Conservation (phyloP, 2,888 invertebrate species). For the Chaitophorus viminalis region DNA sequence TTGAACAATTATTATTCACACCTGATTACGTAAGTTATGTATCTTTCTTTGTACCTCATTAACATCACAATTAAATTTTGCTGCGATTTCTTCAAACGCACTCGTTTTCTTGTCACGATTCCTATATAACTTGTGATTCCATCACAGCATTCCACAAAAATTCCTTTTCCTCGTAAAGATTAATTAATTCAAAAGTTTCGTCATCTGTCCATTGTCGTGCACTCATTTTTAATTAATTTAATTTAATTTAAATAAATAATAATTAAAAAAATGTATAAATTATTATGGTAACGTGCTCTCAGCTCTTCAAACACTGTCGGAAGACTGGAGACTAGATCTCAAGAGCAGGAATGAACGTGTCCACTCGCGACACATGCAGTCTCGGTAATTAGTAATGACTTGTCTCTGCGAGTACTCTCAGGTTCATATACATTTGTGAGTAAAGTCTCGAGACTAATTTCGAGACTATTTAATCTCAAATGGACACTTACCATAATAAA, state of each 20-base stretch:
- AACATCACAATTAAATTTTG: constrained; percentile 31
- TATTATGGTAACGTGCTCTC: not conserved
- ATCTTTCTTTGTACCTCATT: constrained; percentile 36
- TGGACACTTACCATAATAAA: constrained; percentile 33
- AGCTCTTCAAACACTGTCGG: constrained; percentile 16
- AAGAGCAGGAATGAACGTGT: constrained; percentile 21
- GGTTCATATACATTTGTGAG: constrained; percentile 11
- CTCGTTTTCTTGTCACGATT: constrained; percentile 29
- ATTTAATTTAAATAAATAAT: constrained; percentile 21
- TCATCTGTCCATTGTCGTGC: constrained; percentile 28
- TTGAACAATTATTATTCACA: constrained; percentile 22
- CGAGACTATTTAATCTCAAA: constrained; percentile 30
- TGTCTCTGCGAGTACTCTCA: constrained; percentile 25
- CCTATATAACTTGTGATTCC: constrained; percentile 32
- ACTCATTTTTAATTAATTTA: constrained; percentile 20
- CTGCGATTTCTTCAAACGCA: not conserved
- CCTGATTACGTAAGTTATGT: constrained; percentile 35
- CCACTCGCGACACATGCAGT: not conserved
- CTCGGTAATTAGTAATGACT: constrained; percentile 2
- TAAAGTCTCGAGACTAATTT: too few relatives aligned
- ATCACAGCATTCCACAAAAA: constrained; percentile 32
- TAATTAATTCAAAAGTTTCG: constrained; percentile 19
- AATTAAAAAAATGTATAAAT: not conserved
- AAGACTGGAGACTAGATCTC: constrained; percentile 16
- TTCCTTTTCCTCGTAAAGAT: constrained; percentile 39